A percentile compares a stretch with the other conserved stretches of the same genome.
phyloP scores from a whole-genome alignment of 2,113 vertebrate species.

The Nyctereutes procyonoides region DNA sequence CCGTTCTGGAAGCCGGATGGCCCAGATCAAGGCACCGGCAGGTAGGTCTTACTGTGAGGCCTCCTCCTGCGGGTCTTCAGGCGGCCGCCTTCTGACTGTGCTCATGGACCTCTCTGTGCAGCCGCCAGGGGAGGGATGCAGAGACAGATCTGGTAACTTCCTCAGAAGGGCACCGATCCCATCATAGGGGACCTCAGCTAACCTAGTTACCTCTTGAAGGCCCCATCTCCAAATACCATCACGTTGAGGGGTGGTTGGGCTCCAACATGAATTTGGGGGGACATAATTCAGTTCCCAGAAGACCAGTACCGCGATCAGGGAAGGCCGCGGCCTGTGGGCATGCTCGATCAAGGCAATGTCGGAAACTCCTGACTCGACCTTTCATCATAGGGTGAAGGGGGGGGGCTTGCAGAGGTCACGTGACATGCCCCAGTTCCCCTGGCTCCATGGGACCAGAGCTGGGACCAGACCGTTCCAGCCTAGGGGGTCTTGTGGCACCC shows the following conservation, averaged over 20 bases:
- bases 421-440: background rate
- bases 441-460: background rate
- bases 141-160: background rate
- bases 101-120: background rate
- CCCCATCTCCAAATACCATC: background rate
- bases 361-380: background rate
- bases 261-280: background rate
- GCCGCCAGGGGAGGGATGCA: fast-evolving
- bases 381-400: no score
- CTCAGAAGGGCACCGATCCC: background rate
- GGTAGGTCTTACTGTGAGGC: background rate
- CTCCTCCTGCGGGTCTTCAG: background rate
- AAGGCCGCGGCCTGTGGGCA: fast-evolving
- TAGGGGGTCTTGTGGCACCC: background rate
- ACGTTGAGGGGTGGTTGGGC: background rate
- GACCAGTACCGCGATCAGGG: background rate
- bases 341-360: fast-evolving
- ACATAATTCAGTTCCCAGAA: background rate
- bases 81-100: background rate
- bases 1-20: background rate
- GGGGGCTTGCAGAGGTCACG: background rate
- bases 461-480: background rate
- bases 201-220: background rate
- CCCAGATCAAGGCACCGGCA: no score
- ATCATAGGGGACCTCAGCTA: background rate